A percentile compares a stretch with the other conserved stretches of the same genome.
Evolutionary conservation across 2,113 vertebrate species (phyloP).

Genomic region (Oenanthe melanoleuca): DNA sequence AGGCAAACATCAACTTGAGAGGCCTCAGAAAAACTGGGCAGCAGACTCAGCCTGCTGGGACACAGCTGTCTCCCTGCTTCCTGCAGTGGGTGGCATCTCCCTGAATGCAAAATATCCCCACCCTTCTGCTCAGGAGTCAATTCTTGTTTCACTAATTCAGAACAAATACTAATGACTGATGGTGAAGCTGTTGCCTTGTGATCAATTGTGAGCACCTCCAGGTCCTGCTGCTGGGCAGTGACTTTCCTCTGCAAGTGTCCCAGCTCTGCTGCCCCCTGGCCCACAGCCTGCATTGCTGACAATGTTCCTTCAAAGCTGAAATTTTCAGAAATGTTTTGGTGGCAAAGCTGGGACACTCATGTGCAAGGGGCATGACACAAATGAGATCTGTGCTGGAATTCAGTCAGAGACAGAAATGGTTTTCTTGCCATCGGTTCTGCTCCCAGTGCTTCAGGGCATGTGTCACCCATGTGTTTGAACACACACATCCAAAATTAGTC

Average conservation of each 20-base stretch:
- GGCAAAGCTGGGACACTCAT: background rate
- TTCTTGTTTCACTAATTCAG: background rate
- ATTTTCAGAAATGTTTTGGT: background rate
- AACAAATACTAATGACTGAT: background rate
- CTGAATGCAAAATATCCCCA: background rate
- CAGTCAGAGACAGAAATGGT: background rate
- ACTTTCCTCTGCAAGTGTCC: background rate
- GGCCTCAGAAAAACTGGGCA: background rate
- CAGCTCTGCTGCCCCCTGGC: background rate
- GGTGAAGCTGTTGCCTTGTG: background rate
- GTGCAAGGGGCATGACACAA: background rate
- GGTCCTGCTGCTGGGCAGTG: background rate
- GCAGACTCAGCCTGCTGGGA: background rate
- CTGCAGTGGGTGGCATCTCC: background rate
- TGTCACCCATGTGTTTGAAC: background rate
- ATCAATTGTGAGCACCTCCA: background rate
- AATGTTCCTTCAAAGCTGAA: background rate
- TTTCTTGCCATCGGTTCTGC: background rate
- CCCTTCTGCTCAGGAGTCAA: background rate
- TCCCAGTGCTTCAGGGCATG: background rate
- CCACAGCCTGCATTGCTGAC: background rate
- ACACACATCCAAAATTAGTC: background rate
- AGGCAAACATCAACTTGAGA: accelerated
- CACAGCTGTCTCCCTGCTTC: background rate
- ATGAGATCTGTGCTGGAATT: background rate